Conservation (phyloP, 2,797 vertebrate genomes). For the Luscinia luscinia region DNA sequence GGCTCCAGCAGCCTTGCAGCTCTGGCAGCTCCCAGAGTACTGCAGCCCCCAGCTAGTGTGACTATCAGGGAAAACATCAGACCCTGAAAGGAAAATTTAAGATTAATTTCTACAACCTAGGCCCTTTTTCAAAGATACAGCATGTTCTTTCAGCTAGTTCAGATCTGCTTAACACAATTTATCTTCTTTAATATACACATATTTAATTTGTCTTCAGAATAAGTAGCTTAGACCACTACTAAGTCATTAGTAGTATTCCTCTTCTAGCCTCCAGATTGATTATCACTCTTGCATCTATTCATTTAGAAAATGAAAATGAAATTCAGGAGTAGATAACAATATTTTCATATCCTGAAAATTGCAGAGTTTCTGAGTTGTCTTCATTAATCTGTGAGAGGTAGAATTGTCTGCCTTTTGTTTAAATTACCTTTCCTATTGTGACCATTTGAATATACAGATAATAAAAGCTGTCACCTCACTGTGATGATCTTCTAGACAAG, state of each 20-base stretch:
- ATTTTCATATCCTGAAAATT: background rate
- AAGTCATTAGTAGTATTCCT: background rate
- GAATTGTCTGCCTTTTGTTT: background rate
- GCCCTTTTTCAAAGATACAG: background rate
- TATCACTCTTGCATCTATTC: background rate
- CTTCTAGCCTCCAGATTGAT: background rate
- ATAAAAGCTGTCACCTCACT: background rate
- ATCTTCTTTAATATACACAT: background rate
- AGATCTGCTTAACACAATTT: background rate
- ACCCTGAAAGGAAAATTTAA: background rate
- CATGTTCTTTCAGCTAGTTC: background rate
- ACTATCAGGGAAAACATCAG: background rate
- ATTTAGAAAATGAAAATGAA: background rate
- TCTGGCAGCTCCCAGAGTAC: background rate
- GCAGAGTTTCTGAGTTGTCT: background rate
- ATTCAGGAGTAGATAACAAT: background rate
- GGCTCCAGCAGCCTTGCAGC: background rate
- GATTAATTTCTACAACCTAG: background rate
- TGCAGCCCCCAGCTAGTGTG: background rate
- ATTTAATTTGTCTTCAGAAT: background rate
- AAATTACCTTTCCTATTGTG: background rate
- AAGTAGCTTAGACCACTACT: background rate
- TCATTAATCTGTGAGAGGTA: background rate
- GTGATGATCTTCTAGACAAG: background rate
- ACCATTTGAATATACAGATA: background rate